Base-by-base conservation (phyloP, 2,113 vertebrate genomes). In the Lipotes vexillifer region DNA sequence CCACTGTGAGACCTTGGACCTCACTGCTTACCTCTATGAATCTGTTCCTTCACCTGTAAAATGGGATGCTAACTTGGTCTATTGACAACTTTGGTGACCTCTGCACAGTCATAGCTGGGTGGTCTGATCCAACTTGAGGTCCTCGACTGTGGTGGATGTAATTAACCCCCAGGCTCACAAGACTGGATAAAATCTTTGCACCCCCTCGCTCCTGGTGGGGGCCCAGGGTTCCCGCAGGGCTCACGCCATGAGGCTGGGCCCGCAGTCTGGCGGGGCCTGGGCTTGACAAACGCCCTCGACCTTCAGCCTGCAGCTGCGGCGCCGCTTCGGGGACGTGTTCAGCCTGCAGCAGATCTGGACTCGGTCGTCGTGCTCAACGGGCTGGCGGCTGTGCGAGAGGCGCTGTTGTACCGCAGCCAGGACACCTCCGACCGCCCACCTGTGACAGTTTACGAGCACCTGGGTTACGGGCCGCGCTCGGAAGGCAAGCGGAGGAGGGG, bases 301-400 rank as follows among this genome's bases (percentile, higher is more conserved):
- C 29, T 23, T 61, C 8, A 11, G 0, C 49, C 91, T 90, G 1
- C 96, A 99, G 99, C 88, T 99, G 85, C 96, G 20, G 6, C 83
- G 77, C 59, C 97, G 98, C 94, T 99, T 97, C 33, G 98, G 99
- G 80, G 92, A 99, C 0, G 15, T 99, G 61, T 98, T 98, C 89
- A 97, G 15, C 91, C 96, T 99, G 5, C 97, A 98, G 93, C 90
- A 99, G 81, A 97, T 81, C 93, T 98, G 97, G 98, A 98, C 44
- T 4, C 98, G 0, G 0, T 96, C 5, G 98, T 99, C 0, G 98
- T 99, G 36, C 46, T 99, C 68, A 99, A 98, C 0, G 98, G 98
- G 21, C 98, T 96, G 72, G 96, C 88, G 21, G 14, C 97, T 0
- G 44, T 98, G 78, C 98, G 97, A 7, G 98, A 99, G 96, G 98